Evolutionary conservation across 2,113 vertebrate species (phyloP), one percentile per base, ranked within the genome.

Genomic region (Gopherus flavomarginatus): DNA sequence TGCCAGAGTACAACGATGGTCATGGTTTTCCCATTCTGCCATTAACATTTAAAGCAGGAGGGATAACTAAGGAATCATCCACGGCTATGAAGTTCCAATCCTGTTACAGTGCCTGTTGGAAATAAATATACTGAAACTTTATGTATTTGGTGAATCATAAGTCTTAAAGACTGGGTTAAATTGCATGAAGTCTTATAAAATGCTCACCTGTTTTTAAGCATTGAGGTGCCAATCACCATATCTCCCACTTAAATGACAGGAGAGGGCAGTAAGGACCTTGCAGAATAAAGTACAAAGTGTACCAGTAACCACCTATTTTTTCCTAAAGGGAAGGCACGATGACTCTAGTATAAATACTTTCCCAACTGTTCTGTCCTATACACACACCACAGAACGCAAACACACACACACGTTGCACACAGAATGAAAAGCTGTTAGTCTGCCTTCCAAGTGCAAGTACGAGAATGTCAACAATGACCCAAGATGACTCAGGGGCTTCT

Each of bases 21-120:
- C 11, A 89, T n/a, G 3, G 3, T 80, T 44, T 10, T 90, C 72
- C 22, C 84, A 42, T 80, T 53, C 65, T 77, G 49, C n/a, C 56
- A 12, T 52, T 77, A 49, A 31, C 8, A 50, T 93, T 91, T 84
- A 95, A 97, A 91, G 10, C 12, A 86, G 77, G 9, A 85, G 13
- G 38, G 59, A 27, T 1, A 22, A 22, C 4, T 47, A 56, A 72
- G 21, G 2, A 89, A 89, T 54, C 84, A 1, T 1, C 77, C 47
- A 52, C 24, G 14, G 53, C 86, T 8, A 38, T 35, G 24, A 62
- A 80, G 21, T 72, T 94, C 88, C 84, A 89, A 11, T 78, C 89
- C 72, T 83, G 49, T 53, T 53, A 53, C 12, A 53, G 47, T 47
- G 42, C 47, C 80, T 53, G 14, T 54, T 78, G 87, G 44, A 96